Evolutionary conservation across 2,888 invertebrate species (phyloP), one percentile per base, ranked within the genome.

Genomic region (Ditula angustiorana): DNA sequence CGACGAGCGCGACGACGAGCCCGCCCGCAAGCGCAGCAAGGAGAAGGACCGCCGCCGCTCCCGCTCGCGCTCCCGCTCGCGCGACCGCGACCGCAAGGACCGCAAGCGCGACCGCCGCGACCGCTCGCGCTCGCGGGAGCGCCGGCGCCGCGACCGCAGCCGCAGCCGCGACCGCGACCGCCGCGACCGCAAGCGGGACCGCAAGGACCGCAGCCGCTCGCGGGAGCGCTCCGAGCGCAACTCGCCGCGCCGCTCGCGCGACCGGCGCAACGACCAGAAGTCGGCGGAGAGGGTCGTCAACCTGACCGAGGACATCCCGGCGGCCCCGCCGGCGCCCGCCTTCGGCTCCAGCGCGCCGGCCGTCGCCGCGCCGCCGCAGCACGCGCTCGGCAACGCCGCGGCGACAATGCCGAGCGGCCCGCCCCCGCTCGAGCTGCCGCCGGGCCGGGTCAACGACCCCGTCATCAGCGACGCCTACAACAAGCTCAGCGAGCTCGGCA

Each of bases 81-180:
- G 87, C 0, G 87, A 87, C 16, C 75, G 92, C 52, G 90, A 89
- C 5, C 78, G 87, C 58, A 90, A 91, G 69, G 92, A 92, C 2
- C 81, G 92, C 28, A 91, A 92, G 57, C 80, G 93, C 41, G 92
- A 92, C 53, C 88, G 93, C 1, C 84, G 94, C 5, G 94, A 94
- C 26, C 78, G 93, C 23, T 93, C 93, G 2, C 87, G 94, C 5
- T 94, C 95, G 24, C 85, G 94, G 67, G 96, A 95, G 1, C 88
- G 95, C 16, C 90, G 93, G 16, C 93, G 94, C 26, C 93, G 83
- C 72, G 91, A 95, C 59, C 93, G 95, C 37, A 93, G 95, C 65
- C 92, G 95, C 47, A 94, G 94, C 71, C 85, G 95, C 23, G 81
- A 86, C 2, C 75, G 87, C 5, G 81, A 86, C 5, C 75, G 87